Base-by-base conservation (phyloP, 2,888 invertebrate genomes). In the Acrobasis repandana region DNA sequence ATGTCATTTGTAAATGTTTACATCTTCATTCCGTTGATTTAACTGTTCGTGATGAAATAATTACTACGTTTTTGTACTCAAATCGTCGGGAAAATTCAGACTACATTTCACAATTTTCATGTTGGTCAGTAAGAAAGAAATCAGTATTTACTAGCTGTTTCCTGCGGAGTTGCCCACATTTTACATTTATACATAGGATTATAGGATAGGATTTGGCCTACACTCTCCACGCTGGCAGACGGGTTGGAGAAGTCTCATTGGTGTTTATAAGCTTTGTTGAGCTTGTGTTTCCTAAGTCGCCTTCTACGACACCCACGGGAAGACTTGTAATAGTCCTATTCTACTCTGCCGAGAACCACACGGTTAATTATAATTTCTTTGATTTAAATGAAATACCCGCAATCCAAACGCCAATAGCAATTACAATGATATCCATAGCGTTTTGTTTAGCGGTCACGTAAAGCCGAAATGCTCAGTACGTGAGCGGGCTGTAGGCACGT, bases 391-490 rank as follows among this genome's bases (percentile, higher is more conserved):
- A 36, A 56, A 65, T 52, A 43, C 62, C 61, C 56, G 63, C 64
- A 64, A 67, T 66, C 64, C 64, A 69, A 68, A 65, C 56, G 71
- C 73, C 72, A 72, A 79, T 75, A 73, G 69, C 78, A 80, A 82
- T 82, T 80, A 79, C 76, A 79, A 75, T 73, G 70, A 72, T 69
- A 74, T 60, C 65, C 69, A 67, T 70, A 71, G 72, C 70, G 70
- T 65, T 71, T 69, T 72, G 70, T 71, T 72, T 66, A 64, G 64
- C 70, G 70, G 77, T 75, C 82, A 80, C 81, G 81, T 81, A 69
- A 74, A 67, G 69, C 75, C 79, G 74, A 78, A 83, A 83, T 74
- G 80, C 67, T 67, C 68, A 62, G 67, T 64, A 82, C 85, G 85
- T 82, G 82, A 73, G 63, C 48, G 36, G 80, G 78, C 79, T 83